Evolutionary conservation across 2,113 vertebrate genomes (phyloP).

Genomic region (Gobio gobio): DNA sequence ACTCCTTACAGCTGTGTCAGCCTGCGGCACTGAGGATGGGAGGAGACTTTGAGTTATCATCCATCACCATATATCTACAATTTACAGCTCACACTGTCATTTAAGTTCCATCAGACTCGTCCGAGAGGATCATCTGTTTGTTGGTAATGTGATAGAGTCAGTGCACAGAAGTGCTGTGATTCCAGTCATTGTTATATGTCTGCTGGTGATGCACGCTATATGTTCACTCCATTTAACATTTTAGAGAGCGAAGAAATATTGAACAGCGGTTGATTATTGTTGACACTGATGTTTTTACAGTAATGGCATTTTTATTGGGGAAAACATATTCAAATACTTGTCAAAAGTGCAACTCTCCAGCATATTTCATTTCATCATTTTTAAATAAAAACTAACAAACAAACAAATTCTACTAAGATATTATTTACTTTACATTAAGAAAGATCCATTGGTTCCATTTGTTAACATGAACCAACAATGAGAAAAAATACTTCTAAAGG

Average conservation of each 20-base stretch:
- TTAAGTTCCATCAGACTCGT: constrained; percentile 39
- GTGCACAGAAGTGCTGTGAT: constrained; percentile 4
- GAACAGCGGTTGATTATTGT: not conserved
- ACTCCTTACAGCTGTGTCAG: constrained; percentile 73
- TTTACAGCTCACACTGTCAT: constrained; percentile 31
- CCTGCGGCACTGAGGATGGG: constrained; percentile 48
- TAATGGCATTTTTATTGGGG: not conserved
- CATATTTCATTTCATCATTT: not conserved
- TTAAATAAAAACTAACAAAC: not conserved
- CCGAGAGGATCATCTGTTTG: constrained; percentile 2
- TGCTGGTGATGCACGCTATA: not conserved
- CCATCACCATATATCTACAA: constrained; percentile 29
- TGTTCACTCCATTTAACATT: not conserved
- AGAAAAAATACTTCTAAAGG: not conserved
- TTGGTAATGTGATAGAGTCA: constrained; percentile 27
- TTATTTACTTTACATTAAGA: not conserved
- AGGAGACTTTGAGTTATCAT: constrained; percentile 51
- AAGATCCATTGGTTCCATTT: not conserved
- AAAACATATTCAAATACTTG: not conserved
- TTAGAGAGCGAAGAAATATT: not conserved
- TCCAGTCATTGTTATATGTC: constrained; percentile 1
- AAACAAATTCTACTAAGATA: no score
- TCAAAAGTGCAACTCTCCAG: not conserved
- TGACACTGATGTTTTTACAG: not conserved
- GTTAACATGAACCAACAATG: not conserved